Evolutionary conservation across 2,888 invertebrate species (phyloP), one percentile per base, ranked within the genome.

Genomic region (Morinoia aosen): DNA sequence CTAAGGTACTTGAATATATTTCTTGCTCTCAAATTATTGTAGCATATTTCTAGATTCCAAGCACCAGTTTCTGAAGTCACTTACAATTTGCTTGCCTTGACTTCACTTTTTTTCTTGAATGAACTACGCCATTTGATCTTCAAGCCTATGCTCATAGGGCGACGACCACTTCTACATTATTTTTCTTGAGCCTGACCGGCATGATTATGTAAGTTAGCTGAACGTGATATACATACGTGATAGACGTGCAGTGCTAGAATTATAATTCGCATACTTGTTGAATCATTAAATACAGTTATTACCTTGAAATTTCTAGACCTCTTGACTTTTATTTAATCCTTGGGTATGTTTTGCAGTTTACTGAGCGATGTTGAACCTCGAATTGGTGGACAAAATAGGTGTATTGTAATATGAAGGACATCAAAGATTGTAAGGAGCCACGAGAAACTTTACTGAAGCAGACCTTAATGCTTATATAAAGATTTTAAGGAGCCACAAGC

Each of bases 251-350:
- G 57, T 58, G 93, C 48, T n/a, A 57, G 39, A 93, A 19, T 48
- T 93, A 25, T 93, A 57, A 93, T 57, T 93, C 48, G 56, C 48
- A 90, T 48, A 48, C 90, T 90, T 90, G 90, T 90, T 93, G 25
- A 57, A 93, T 56, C 33, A 93, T 93, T 48, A 57, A 93, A 57
- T 57, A 93, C 93, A 93, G 93, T 93, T 93, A 93, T 93, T 93
- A 93, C 56, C 93, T 93, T 93, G 93, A 93, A 57, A 93, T 93
- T 93, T 93, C 56, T 93, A 93, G 12, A 48, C 39, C 12, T 48
- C 39, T 90, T 14, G 90, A 90, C 90, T 90, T 90, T 90, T 10
- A 90, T 90, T 90, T 90, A 90, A 76, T 76, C 76, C 76, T 76
- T 76, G 76, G 25, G 19, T 19, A 25, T 10, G 1, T 48, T 48